A percentile compares a stretch with the other conserved stretches of the same genome.
These are phyloP conservation scores for Oryzias melastigma DNA, from an alignment of 2,113 vertebrate genomes.

Conservation along the genomic window DNA sequence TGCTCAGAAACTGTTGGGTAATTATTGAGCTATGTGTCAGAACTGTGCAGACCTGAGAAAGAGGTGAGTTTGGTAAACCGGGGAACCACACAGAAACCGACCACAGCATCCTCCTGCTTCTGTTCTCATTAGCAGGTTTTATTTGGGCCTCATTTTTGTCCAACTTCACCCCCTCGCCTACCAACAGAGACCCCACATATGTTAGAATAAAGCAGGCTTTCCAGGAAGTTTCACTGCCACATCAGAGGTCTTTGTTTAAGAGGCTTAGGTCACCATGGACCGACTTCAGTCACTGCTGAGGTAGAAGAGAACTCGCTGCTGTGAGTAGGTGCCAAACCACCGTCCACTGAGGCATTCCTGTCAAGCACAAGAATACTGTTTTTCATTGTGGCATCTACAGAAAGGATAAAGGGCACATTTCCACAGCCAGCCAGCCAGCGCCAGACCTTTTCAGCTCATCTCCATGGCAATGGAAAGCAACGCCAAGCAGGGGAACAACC, in stretches of 20 bases:
- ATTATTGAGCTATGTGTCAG: conserved; percentile 4
- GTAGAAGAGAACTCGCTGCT: conserved; percentile 12
- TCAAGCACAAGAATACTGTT: conserved; percentile 6
- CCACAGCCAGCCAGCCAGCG: not conserved
- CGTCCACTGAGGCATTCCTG: conserved; percentile 42
- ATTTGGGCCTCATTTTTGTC: conserved; percentile 45
- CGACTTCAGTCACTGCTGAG: conserved; percentile 32
- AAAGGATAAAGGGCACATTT: too few relatives aligned
- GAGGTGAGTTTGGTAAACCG: conserved; percentile 44
- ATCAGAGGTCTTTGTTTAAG: conserved; percentile 51
- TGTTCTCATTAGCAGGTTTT: conserved; percentile 48
- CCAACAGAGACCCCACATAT: conserved; percentile 60
- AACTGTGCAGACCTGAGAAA: conserved; percentile 11
- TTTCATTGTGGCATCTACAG: too few relatives aligned
- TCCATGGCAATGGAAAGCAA: conserved; percentile 56
- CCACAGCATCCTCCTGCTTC: conserved; percentile 60
- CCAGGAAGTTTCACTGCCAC: conserved; percentile 58
- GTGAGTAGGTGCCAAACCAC: conserved; percentile 46
- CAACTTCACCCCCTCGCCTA: conserved; percentile 31
- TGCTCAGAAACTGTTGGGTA: conserved; percentile 11
- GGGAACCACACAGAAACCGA: conserved; percentile 17
- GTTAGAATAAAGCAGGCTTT: conserved; percentile 18
- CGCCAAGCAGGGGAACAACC: conserved; percentile 59
- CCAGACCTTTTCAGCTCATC: conserved; percentile 30
- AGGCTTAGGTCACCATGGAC: conserved; percentile 27